phyloP scores from a whole-genome alignment of 2,113 vertebrate genomes.

The Cebidichthys violaceus region DNA sequence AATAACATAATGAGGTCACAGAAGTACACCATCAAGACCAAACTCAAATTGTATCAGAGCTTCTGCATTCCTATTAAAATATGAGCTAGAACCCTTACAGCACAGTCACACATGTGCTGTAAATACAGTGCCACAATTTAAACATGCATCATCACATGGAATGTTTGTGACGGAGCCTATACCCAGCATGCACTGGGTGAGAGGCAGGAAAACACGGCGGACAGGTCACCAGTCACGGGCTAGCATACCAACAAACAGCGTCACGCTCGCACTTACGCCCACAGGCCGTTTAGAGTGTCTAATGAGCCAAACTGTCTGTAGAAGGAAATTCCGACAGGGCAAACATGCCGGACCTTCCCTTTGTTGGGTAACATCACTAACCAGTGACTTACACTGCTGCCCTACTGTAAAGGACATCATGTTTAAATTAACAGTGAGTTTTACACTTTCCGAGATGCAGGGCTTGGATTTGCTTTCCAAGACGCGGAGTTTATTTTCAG shows the following conservation, averaged over 20 bases:
- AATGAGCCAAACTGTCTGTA: background rate
- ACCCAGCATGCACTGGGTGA: background rate
- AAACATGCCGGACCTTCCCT: background rate
- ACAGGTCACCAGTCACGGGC: conserved; percentile 2
- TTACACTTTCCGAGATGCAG: background rate
- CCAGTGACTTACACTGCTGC: conserved; percentile 26
- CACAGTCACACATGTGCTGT: background rate
- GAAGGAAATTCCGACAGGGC: background rate
- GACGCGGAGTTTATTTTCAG: background rate
- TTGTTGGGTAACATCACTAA: conserved; percentile 11
- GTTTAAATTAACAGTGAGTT: background rate
- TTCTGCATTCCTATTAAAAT: background rate
- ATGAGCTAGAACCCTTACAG: too few relatives aligned
- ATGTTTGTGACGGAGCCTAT: background rate
- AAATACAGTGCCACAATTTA: background rate
- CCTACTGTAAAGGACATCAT: background rate
- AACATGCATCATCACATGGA: background rate
- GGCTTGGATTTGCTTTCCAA: background rate
- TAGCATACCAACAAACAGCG: background rate
- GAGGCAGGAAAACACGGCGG: background rate
- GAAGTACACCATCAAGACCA: too few relatives aligned
- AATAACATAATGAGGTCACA: too few relatives aligned
- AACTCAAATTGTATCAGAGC: too few relatives aligned
- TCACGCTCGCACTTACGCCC: background rate
- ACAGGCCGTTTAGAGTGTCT: background rate